Evolutionary conservation across 2,113 vertebrate genomes (phyloP), one percentile per base, ranked within the genome.

Genomic region (Aldabrachelys gigantea): DNA sequence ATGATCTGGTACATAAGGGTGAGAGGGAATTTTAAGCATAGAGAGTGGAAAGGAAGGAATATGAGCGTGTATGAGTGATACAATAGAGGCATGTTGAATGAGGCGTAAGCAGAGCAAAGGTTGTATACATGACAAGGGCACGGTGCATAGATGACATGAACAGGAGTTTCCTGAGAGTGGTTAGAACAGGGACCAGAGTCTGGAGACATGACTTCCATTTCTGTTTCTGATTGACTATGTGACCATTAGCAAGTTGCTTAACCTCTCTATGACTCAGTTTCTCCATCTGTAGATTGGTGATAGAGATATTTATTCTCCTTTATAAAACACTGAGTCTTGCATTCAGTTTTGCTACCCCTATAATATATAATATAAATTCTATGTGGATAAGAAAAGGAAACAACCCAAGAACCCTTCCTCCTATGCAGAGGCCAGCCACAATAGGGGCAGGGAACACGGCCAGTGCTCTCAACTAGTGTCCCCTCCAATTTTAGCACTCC

Each of bases 171-270:
- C 96, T 89, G 93, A 80, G 90, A 85, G 76, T 11, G 82, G 89
- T 82, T 54, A 85, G 85, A 89, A 94, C 24, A 35, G 76, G 47
- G 19, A 72, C 16, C 35, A 87, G 83, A 84, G 81, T 91, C 90
- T 95, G 96, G 93, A 91, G 93, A 87, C 53, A 91, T 19, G 53
- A 83, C 57, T 95, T 95, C 95, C 96, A 96, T 97, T 97, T 96
- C 89, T 96, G 96, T 93, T 85, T 56, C 82, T 91, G 93, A 90
- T 88, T 88, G 14, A 22, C 81, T 85, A 41, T 82, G 79, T 56
- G 94, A 95, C 47, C 75, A 92, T 84, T 84, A 50, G 76, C 47
- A 93, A 95, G 82, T 69, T 83, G 93, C 54, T 93, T 86, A 83
- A 91, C 81, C 80, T 89, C 89, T 92, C 90, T n/a, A 16, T 22